Percentiles rank a stretch among this genome's conserved stretches.
These are phyloP conservation scores for Discoglossus pictus DNA, from an alignment of 2,797 vertebrate genomes.

Conservation along the genomic window DNA sequence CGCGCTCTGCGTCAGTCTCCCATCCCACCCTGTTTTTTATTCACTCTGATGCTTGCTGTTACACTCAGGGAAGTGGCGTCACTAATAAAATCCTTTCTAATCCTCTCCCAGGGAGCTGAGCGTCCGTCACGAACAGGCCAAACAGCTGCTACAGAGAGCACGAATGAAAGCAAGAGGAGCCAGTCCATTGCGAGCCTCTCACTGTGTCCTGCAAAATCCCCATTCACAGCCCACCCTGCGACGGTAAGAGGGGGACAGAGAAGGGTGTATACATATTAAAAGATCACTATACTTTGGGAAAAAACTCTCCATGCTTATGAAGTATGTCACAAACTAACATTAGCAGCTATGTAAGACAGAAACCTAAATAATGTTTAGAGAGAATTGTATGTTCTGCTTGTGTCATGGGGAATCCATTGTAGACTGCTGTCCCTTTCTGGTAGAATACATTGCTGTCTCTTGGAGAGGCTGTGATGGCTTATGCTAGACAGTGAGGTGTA, in stretches of 20 bases:
- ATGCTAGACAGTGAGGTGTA: too few species aligned
- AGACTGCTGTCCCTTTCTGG: too few species aligned
- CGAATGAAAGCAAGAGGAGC: conserved; percentile 85
- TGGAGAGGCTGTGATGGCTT: too few species aligned
- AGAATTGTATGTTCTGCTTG: too few species aligned
- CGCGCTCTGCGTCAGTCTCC: background rate
- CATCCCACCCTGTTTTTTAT: conserved; percentile 13
- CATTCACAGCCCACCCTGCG: conserved; percentile 25
- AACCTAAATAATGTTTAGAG: too few species aligned
- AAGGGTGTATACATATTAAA: too few species aligned
- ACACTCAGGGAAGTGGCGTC: conserved; percentile 54
- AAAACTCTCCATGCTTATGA: too few species aligned
- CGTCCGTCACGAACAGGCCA: conserved; percentile 86
- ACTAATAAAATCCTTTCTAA: conserved; percentile 73
- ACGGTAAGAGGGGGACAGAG: conserved; percentile 29
- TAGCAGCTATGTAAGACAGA: too few species aligned
- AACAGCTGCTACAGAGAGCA: conserved; percentile 76
- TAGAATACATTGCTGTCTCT: too few species aligned
- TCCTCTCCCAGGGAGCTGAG: conserved; percentile 77
- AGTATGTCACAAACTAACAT: too few species aligned
- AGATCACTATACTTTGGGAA: too few species aligned
- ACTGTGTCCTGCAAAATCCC: conserved; percentile 74
- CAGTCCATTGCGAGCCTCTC: conserved; percentile 85
- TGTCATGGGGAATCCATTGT: too few species aligned
- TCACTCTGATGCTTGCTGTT: conserved; percentile 19